Percentiles rank a stretch among this genome's conserved stretches.
Conservation (phyloP, 2,888 invertebrate genomes). For the Aspidiotus destructor region DNA sequence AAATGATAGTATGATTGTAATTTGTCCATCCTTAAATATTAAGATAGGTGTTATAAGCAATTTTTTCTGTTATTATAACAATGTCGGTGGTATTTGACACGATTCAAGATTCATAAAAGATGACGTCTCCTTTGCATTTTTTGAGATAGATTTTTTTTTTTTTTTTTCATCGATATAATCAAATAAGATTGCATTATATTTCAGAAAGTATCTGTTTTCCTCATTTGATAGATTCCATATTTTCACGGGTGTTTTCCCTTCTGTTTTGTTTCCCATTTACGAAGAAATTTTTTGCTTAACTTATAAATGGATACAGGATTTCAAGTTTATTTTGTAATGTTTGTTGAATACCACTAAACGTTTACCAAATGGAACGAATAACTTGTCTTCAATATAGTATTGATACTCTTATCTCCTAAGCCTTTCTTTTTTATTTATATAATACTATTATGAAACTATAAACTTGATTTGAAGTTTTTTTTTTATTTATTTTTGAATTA, state of each 20-base stretch:
- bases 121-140: not conserved
- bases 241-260: too few species aligned
- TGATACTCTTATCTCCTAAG: conserved; percentile 30
- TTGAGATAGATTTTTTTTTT: not conserved
- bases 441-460: not conserved
- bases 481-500: conserved; percentile 28
- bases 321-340: conserved; percentile 1
- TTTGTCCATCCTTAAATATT: too few species aligned
- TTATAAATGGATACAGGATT: not conserved
- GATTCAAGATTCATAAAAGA: not conserved
- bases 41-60: not conserved
- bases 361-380: conserved; percentile 32
- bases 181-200: too few species aligned
- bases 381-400: conserved; percentile 31
- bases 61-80: not conserved
- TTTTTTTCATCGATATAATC: too few species aligned
- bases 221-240: too few species aligned
- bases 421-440: conserved; percentile 22
- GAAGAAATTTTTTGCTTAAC: too few species aligned
- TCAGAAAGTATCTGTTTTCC: too few species aligned
- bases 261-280: too few species aligned
- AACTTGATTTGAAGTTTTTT: conserved; percentile 25
- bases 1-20: not conserved
- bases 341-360: conserved; percentile 19
- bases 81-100: not conserved